phyloP scores from a whole-genome alignment of 2,113 vertebrate genomes.

The Macaca fascicularis region DNA sequence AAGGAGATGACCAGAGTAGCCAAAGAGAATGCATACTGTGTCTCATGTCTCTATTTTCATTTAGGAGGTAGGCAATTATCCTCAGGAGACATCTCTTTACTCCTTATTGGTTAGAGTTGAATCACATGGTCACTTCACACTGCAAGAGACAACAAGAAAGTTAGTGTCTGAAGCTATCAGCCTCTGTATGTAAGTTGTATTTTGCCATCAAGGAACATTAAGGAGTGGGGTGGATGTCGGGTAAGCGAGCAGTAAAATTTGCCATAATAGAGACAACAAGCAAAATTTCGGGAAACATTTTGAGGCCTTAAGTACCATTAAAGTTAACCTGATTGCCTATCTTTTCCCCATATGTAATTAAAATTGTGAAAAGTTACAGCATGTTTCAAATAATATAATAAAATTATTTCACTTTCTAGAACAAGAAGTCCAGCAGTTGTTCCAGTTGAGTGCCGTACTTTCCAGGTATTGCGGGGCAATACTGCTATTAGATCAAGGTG shows the following conservation, averaged over 20 bases:
- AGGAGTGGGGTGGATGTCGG: background rate
- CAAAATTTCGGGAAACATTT: background rate
- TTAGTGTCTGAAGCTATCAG: background rate
- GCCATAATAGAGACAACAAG: background rate
- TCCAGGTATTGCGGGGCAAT: background rate
- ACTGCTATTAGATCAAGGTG: conserved; percentile 37
- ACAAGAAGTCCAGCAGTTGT: background rate
- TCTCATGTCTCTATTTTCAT: background rate
- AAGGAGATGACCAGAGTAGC: background rate
- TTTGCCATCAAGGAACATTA: background rate
- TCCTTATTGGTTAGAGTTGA: background rate
- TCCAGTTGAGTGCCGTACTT: background rate
- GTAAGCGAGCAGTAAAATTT: background rate
- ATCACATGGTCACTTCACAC: background rate
- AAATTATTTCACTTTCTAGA: conserved; percentile 4
- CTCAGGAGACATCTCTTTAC: background rate
- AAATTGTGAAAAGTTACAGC: background rate
- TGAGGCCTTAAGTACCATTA: conserved; percentile 7
- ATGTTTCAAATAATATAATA: background rate
- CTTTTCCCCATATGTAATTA: conserved; percentile 31
- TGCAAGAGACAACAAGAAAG: background rate
- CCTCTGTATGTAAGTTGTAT: background rate
- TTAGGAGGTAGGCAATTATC: background rate
- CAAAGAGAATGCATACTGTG: background rate
- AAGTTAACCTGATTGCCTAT: conserved; percentile 18